Evolutionary conservation across 2,888 invertebrate species (phyloP), one percentile per base, ranked within the genome.

Genomic region (Nasonia oneida): DNA sequence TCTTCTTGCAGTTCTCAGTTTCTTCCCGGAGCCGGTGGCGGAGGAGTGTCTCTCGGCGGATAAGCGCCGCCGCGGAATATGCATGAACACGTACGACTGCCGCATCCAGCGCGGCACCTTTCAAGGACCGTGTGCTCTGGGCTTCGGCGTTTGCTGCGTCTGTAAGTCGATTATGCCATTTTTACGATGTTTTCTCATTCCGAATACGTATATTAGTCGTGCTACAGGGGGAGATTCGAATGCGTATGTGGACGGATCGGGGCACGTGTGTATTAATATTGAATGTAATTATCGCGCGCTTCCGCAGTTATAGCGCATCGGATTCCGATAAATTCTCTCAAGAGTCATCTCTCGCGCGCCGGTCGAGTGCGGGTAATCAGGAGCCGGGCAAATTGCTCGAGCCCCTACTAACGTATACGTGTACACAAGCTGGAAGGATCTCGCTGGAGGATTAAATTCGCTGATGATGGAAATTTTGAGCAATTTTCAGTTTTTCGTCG

Each of bases 61-160:
- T 90, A 96, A 96, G 33, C 95, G 96, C 89, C 95, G 97, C 81
- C 93, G 94, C 91, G 97, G 97, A 83, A 95, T 96, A 90, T 97
- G 97, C 93, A 95, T 97, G 94, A 97, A 97, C 94, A 95, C 96
- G 29, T 97, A 97, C 93, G 97, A 97, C 93, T 97, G 97, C 89
- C 95, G 96, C 15, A 96, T 97, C 90, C 95, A 97, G 90, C 96
- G 96, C 82, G 95, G 95, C n/a, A 93, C 94, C 89, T 96, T 97
- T 0, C 95, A 95, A 61, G 97, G 97, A 0, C 95, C 96, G 89
- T 97, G 97, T 90, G 97, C 97, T 0, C 95, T 97, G 87, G 97
- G 97, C 12, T 96, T 97, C 88, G 97, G 97, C 0, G 97, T 97
- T 14, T 97, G 97, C 91, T 97, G 97, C 93, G 95, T 97, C 82